Percentiles rank a stretch among this genome's conserved stretches.
Evolutionary conservation across 2,888 invertebrate genomes (phyloP).

Genomic region (Himalopsyche japonica): DNA sequence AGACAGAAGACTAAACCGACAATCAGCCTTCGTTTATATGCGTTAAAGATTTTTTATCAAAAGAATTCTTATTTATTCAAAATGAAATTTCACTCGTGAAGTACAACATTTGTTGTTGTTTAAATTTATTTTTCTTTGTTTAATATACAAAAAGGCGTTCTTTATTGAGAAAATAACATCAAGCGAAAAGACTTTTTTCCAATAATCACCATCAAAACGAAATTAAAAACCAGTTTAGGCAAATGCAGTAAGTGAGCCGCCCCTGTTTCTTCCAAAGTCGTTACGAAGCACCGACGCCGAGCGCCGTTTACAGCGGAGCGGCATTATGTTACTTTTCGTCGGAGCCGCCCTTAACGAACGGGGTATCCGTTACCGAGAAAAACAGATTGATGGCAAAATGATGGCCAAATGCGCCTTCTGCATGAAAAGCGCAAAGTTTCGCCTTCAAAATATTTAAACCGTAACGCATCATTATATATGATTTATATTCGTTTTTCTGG

Average conservation of each 20-base stretch:
- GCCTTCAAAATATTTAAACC: background rate
- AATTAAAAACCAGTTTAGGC: background rate
- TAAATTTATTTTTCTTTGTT: too few relatives aligned
- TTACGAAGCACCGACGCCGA: background rate
- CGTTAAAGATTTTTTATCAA: too few relatives aligned
- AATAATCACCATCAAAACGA: background rate
- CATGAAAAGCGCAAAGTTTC: background rate
- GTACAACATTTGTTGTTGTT: too few relatives aligned
- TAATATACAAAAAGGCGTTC: too few relatives aligned
- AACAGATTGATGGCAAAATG: slow-evolving; percentile 4
- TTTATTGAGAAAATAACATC: background rate
- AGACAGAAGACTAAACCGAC: too few relatives aligned
- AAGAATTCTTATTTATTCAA: too few relatives aligned
- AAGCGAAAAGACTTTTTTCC: background rate
- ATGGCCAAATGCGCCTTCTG: background rate
- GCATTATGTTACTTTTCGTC: background rate
- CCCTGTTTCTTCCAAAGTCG: background rate
- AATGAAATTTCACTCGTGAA: too few relatives aligned
- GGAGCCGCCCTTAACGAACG: background rate
- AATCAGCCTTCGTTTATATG: too few relatives aligned
- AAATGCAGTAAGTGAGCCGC: background rate
- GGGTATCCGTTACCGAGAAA: slow-evolving; percentile 1
- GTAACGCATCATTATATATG: background rate
- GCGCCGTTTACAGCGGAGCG: background rate
- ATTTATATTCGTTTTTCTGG: background rate